A percentile compares a stretch with the other conserved stretches of the same genome.
phyloP scores from a whole-genome alignment of 1,140 invertebrate genomes.

The Zaprionus capensis region DNA sequence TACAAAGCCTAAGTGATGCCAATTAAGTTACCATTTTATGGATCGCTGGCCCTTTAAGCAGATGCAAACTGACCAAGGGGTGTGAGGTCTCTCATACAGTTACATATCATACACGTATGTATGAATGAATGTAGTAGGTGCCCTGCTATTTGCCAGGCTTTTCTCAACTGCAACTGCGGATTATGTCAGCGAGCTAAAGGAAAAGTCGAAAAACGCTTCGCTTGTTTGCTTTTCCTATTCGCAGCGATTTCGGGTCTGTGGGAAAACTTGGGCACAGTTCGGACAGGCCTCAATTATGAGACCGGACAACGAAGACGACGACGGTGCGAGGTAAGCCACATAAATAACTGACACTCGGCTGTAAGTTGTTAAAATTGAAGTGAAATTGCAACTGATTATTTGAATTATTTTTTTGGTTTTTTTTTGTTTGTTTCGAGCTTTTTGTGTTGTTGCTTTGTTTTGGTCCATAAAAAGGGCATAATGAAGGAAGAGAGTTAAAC shows the following conservation, averaged over 20 bases:
- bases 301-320: conserved; percentile 37
- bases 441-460: conserved; percentile 14
- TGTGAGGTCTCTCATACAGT: background rate
- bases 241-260: conserved; percentile 21
- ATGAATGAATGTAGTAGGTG: background rate
- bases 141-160: background rate
- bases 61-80: background rate
- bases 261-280: conserved; percentile 35
- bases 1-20: conserved; percentile 70
- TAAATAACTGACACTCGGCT: conserved; percentile 71
- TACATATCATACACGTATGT: background rate
- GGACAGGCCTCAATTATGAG: conserved; percentile 59
- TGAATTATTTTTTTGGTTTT: conserved; percentile 39
- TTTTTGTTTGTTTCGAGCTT: conserved; percentile 2
- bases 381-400: conserved; percentile 79
- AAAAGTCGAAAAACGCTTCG: conserved; percentile 38
- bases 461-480: conserved; percentile 49
- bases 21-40: conserved; percentile 72
- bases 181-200: conserved; percentile 68
- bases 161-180: background rate
- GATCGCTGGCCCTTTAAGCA: conserved; percentile 17
- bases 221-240: conserved; percentile 37
- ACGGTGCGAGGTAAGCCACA: conserved; percentile 41
- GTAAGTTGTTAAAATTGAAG: conserved; percentile 68
- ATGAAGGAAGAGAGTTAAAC: conserved; percentile 27